Conservation (phyloP, 2,797 vertebrate genomes). For the Trachurus trachurus region DNA sequence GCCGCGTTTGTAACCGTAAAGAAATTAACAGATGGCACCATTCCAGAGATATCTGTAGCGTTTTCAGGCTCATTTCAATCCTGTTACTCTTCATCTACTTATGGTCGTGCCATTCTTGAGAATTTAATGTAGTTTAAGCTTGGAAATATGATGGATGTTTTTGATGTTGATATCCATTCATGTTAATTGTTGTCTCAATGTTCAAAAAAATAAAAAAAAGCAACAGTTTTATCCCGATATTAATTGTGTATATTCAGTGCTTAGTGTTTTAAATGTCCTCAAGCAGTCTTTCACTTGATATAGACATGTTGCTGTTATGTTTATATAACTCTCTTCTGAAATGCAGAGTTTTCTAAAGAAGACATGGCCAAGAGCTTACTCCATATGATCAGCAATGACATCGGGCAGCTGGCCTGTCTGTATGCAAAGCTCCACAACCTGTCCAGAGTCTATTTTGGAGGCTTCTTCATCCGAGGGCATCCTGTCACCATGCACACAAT, state of each 20-base stretch:
- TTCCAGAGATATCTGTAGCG: slow-evolving; percentile 4
- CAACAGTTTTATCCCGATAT: too few relatives aligned
- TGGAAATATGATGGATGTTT: neutral
- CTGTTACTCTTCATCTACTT: neutral
- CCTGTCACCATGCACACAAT: slow-evolving; percentile 99
- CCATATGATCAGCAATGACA: slow-evolving; percentile 99
- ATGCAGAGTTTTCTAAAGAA: slow-evolving; percentile 95
- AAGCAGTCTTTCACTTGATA: neutral
- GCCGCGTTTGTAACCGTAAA: slow-evolving; percentile 24
- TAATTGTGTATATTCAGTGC: neutral
- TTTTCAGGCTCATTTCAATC: neutral
- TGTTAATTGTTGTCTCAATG: too few relatives aligned
- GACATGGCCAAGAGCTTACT: slow-evolving; percentile 99
- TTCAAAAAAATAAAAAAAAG: too few relatives aligned
- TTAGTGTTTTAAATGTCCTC: neutral
- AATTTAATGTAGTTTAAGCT: neutral
- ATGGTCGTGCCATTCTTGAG: neutral
- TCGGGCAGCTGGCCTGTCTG: slow-evolving; percentile 97
- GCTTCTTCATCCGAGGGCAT: slow-evolving; percentile 98
- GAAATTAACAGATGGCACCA: slow-evolving; percentile 40
- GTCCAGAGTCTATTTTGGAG: slow-evolving; percentile 95
- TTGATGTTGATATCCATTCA: too few relatives aligned
- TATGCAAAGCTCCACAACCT: slow-evolving; percentile 94
- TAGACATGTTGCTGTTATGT: neutral
- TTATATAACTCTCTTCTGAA: neutral